phyloP scores from a whole-genome alignment of 2,113 vertebrate species.

The Hydrochoerus hydrochaeris region DNA sequence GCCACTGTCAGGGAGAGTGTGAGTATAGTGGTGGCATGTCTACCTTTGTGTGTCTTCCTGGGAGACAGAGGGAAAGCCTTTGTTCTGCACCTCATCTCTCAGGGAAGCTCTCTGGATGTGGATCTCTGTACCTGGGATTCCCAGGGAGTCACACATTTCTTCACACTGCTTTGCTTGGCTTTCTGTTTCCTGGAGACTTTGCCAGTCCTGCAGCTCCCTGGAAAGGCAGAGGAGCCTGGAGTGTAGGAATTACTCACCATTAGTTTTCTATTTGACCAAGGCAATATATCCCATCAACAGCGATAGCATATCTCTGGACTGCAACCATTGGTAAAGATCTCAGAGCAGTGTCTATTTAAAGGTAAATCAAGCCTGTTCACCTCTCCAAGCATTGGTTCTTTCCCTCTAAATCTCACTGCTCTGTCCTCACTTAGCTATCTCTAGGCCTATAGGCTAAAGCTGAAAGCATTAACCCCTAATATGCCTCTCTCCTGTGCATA shows the following conservation, averaged over 20 bases:
- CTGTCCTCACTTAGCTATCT: not conserved
- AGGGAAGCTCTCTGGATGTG: no score
- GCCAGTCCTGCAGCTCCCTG: not conserved
- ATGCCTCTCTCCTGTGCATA: not conserved
- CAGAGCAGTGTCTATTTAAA: not conserved
- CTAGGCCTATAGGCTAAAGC: not conserved
- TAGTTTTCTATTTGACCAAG: not conserved
- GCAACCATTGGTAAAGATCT: not conserved
- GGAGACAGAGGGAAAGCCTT: not conserved
- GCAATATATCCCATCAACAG: fast-evolving
- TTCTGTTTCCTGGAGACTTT: not conserved
- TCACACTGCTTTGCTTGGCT: not conserved
- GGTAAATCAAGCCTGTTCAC: not conserved
- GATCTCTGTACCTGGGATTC: not conserved
- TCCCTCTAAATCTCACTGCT: not conserved
- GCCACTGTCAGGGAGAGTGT: not conserved
- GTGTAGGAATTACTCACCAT: not conserved
- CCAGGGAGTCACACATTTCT: no score
- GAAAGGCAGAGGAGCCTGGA: not conserved
- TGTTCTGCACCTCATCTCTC: not conserved
- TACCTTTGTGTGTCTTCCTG: not conserved
- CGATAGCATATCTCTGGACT: not conserved
- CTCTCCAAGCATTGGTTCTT: not conserved
- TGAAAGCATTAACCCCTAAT: constrained; percentile 8
- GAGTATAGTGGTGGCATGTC: no score